phyloP scores from a whole-genome alignment of 2,113 vertebrate genomes.

The Pycnonotus jocosus region DNA sequence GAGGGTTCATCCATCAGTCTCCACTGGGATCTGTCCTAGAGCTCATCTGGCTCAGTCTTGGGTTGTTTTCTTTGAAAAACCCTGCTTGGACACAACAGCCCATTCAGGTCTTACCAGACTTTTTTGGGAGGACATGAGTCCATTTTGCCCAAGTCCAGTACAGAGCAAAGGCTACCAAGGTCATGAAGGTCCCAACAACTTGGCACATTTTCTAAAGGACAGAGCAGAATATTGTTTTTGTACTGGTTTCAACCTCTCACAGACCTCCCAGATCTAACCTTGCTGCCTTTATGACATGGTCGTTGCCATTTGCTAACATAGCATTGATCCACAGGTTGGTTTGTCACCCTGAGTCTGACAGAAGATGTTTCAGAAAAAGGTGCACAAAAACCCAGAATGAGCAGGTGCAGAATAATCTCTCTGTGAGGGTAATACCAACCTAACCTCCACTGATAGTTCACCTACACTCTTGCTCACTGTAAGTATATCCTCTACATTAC shows the following conservation, averaged over 20 bases:
- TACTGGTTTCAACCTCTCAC: neutral
- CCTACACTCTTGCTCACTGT: rapidly evolving
- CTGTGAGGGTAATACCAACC: neutral
- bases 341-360: neutral
- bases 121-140: neutral
- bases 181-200: neutral
- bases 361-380: neutral
- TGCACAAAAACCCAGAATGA: neutral
- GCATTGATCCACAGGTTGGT: neutral
- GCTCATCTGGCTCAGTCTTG: neutral
- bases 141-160: neutral
- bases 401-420: neutral
- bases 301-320: neutral
- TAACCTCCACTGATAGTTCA: neutral
- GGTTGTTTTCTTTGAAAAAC: neutral
- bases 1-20: neutral
- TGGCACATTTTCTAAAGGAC: neutral
- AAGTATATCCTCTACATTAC: neutral
- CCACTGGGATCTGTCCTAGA: neutral
- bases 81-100: neutral
- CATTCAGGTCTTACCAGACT: neutral
- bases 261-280: neutral
- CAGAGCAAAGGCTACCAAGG: neutral
- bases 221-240: neutral
- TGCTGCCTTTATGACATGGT: neutral